Percentiles rank a stretch among this genome's conserved stretches.
Evolutionary conservation across 2,113 vertebrate genomes (phyloP).

Genomic region (Cyanoderma ruficeps): DNA sequence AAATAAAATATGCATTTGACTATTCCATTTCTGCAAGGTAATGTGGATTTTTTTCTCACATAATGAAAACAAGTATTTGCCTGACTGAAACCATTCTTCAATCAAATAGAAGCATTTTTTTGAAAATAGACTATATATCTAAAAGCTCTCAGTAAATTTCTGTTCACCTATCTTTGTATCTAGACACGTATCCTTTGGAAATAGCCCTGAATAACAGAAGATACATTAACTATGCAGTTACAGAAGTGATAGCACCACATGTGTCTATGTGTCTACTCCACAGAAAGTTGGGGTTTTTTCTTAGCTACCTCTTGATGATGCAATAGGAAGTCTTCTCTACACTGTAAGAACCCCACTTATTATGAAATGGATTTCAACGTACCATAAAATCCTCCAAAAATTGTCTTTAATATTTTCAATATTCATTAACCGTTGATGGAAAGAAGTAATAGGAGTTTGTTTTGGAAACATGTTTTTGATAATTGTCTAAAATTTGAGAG

Average conservation of each 20-base stretch:
- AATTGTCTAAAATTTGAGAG: background rate
- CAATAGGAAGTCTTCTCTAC: background rate
- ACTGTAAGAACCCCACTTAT: background rate
- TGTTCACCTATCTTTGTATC: background rate
- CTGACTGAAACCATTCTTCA: constrained; percentile 2
- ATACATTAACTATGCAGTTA: constrained; percentile 4
- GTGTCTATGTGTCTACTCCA: background rate
- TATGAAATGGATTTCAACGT: background rate
- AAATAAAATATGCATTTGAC: background rate
- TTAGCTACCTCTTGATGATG: background rate
- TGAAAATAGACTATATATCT: constrained; percentile 17
- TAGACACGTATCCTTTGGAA: background rate
- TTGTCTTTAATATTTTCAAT: background rate
- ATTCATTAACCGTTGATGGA: background rate
- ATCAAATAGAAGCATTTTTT: background rate
- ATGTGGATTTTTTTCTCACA: background rate
- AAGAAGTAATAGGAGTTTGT: background rate
- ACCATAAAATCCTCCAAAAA: background rate
- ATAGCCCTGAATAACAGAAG: background rate
- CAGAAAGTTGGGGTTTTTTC: background rate
- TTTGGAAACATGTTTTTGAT: background rate
- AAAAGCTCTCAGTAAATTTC: background rate
- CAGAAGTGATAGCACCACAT: background rate
- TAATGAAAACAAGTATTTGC: background rate
- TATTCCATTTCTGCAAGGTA: background rate